Base-by-base conservation (phyloP, 2,888 invertebrate species). In the Ctena decussata region DNA sequence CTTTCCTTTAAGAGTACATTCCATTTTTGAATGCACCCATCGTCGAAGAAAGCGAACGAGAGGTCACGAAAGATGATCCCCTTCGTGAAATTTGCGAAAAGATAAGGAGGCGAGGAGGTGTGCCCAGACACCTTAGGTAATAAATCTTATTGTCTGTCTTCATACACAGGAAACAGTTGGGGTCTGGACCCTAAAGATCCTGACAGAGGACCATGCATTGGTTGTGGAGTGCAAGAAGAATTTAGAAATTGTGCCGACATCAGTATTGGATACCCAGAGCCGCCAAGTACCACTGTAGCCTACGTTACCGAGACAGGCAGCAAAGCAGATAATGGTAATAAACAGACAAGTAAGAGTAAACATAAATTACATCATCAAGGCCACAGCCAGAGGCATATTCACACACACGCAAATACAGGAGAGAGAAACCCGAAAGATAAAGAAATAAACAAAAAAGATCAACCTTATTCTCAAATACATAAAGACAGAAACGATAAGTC, bases 221-320 rank as follows among this genome's bases (percentile, higher is more conserved):
- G 98, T 0, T 98, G 98, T 94, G 98, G 98, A 0, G 97, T 97
- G 0, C 98, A 98, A 94, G 98, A 98, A 95, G 98, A 98, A 94
- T 98, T 98, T 93, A 97, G 98, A 30, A 97, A 98, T 0, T 98
- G 98, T 91, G 97, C 98, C 0, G 98, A 98, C 95, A 97, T 98
- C 81, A 97, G 97, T 79, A 97, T 98, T 53, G 97, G 71, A 24
- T 70, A 71, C 18, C 71, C 77, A 0, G 77, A 69, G 46, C 57
- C 75, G 1, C 53, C 75, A 1, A 44, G 44, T 24, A 72, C 72
- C 11, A 72, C 72, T n/a, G 21, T 30, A 3, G 18, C 72, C 2
- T 11, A 41, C 18, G 27, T 27, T 8, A 15, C 21, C 2, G 46
- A 15, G 2, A n/a, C 3, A 3, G 12, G 18, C 15, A 46, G 46